phyloP scores from a whole-genome alignment of 2,888 invertebrate genomes.

The Lasioglossum morio region DNA sequence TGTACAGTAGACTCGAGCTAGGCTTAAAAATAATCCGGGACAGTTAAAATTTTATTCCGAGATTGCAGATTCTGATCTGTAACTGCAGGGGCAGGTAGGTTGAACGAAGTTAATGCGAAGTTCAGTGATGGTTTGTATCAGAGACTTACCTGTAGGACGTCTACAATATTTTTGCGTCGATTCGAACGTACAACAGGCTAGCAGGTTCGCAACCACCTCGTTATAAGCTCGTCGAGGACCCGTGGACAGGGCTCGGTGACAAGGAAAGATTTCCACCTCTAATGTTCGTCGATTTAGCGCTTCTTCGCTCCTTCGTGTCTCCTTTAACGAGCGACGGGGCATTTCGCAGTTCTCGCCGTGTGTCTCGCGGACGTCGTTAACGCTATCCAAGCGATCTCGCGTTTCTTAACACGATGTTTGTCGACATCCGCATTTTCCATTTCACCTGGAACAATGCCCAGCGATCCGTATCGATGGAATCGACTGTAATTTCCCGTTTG shows the following conservation, averaged over 20 bases:
- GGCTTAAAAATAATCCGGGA: background rate
- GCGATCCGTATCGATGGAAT: slow-evolving; percentile 44
- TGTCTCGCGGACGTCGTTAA: slow-evolving; percentile 40
- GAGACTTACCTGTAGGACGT: background rate
- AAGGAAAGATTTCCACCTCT: background rate
- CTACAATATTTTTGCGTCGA: background rate
- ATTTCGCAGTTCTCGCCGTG: slow-evolving; percentile 26
- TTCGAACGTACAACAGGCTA: background rate
- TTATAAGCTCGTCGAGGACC: background rate
- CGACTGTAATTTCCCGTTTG: slow-evolving; percentile 46
- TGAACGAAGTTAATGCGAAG: background rate
- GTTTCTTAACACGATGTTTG: slow-evolving; percentile 50
- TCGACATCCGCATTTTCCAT: slow-evolving; percentile 54
- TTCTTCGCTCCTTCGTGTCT: background rate
- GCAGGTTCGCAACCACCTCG: background rate
- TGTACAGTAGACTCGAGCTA: background rate
- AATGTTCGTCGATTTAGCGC: background rate
- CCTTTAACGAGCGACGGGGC: slow-evolving; percentile 13
- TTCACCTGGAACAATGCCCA: slow-evolving; percentile 38
- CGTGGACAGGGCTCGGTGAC: background rate
- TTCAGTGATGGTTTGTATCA: background rate
- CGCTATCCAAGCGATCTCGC: slow-evolving; percentile 22
- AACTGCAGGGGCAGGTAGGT: background rate
- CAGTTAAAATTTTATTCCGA: background rate
- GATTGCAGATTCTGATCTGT: background rate